A percentile compares a stretch with the other conserved stretches of the same genome.
phyloP scores from a whole-genome alignment of 1,140 invertebrate genomes.

The Cydia splendana region DNA sequence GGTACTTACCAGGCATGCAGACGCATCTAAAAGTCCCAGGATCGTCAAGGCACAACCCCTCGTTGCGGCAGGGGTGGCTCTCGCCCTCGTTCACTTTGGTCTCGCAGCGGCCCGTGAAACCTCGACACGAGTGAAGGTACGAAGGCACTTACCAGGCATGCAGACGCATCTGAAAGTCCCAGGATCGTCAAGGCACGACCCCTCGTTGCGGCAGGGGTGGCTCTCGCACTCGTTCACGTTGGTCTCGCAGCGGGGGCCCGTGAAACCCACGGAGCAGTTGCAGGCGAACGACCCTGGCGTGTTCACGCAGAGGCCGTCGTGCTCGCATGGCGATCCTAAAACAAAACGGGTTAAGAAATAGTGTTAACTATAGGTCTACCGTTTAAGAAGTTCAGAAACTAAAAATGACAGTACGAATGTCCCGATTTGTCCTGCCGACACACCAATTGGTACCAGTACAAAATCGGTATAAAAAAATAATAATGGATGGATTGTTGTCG shows the following conservation, averaged over 20 bases:
- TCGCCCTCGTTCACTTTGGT: conserved; percentile 97
- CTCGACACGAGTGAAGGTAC: conserved; percentile 50
- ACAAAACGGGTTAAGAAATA: not conserved
- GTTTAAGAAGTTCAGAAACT: too few relatives aligned
- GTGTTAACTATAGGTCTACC: too few relatives aligned
- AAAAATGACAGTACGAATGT: too few relatives aligned
- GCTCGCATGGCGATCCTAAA: conserved; percentile 92
- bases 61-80: conserved; percentile 95
- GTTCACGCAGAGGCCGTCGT: conserved; percentile 96
- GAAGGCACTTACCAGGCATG: conserved; percentile 61
- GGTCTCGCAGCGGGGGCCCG: conserved; percentile 93
- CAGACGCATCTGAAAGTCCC: conserved; percentile 97
- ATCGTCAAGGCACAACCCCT: conserved; percentile 96
- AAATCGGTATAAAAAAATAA: too few relatives aligned
- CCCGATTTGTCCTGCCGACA: too few relatives aligned
- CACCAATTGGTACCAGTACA: too few relatives aligned
- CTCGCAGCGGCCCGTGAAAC: conserved; percentile 96
- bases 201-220: conserved; percentile 96
- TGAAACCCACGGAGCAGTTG: conserved; percentile 95
- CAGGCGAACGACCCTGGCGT: conserved; percentile 96
- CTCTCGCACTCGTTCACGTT: conserved; percentile 97
- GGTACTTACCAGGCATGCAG: conserved; percentile 81
- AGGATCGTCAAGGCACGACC: conserved; percentile 96
- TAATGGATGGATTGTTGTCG: too few relatives aligned
- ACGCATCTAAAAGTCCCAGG: conserved; percentile 96